A percentile compares a stretch with the other conserved stretches of the same genome.
These are phyloP conservation scores for Penaeus indicus DNA, from an alignment of 1,140 invertebrate species.

Conservation along the genomic window DNA sequence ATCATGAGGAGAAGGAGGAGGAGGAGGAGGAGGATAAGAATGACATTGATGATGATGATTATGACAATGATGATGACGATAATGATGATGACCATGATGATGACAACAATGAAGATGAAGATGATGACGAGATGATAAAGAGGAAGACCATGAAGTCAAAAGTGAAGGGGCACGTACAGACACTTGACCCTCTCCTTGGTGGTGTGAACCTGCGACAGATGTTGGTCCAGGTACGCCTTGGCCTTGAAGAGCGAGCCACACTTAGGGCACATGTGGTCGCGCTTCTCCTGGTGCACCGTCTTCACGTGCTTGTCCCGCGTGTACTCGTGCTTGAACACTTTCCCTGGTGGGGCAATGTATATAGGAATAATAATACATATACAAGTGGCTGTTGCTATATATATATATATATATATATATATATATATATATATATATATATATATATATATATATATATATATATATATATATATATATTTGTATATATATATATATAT, in stretches of 20 bases:
- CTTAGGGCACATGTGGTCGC: conserved; percentile 56
- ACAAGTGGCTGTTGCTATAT: too few species aligned
- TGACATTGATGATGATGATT: too few species aligned
- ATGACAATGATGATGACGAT: background rate
- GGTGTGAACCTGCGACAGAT: conserved; percentile 49
- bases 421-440: too few species aligned
- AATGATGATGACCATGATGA: background rate
- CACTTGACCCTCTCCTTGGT: conserved; percentile 57
- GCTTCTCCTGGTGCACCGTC: conserved; percentile 45
- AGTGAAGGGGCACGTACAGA: background rate
- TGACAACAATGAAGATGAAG: too few species aligned
- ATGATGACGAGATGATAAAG: background rate
- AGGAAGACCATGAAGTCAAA: background rate
- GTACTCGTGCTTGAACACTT: conserved; percentile 46
- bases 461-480: too few species aligned
- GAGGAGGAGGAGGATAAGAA: background rate
- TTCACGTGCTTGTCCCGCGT: conserved; percentile 48
- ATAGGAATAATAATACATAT: too few species aligned
- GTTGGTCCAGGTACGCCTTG: conserved; percentile 57
- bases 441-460: too few species aligned
- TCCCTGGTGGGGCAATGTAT: conserved; percentile 26
- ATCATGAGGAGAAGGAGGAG: too few species aligned
- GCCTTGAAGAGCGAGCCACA: conserved; percentile 56
- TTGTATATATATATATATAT: too few species aligned
- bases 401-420: too few species aligned